Base-by-base conservation (phyloP, 2,797 vertebrate species). In the Enteromius radiatus region DNA sequence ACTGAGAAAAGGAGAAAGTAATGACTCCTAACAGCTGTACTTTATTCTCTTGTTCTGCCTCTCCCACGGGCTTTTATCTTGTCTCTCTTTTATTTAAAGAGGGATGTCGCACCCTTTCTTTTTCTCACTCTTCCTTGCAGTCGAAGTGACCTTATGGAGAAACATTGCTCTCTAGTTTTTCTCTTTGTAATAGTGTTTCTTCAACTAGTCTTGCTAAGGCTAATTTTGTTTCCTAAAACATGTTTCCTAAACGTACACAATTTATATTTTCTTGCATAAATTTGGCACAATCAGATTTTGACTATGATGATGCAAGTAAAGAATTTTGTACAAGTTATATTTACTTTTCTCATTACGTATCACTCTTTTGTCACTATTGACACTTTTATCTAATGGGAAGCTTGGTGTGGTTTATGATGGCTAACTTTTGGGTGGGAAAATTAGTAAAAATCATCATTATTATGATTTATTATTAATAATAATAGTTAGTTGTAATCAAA, bases 1-100 rank as follows among this genome's bases (percentile, higher is more conserved):
- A 71, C 81, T 52, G 61, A 79, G 69, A 83, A 84, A 82, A 78
- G 68, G 82, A 86, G 69, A 82, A 74, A 85, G 74, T 87, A 87
- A 87, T 87, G 80, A 81, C 81, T 69, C 67, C 59, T 84, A 86
- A 84, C 86, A 80, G 82, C 79, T 4, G 6, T 78, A 65, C 61
- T 73, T 78, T 33, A 21, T 78, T 76, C 79, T 80, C 21, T 36
- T 64, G 28, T 71, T 54, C 83, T 68, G 33, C 36, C 31, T 43
- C 38, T 56, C 49, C 36, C 64, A 19, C 31, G 33, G 49, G 49
- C 54, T 79, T 84, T 81, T 73, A 78, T 78, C 77, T 75, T 7
- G 14, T 65, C 74, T 78, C 76, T 28, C 41, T 76, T 71, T 76
- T 80, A 75, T 80, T 67, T 84, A 15, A 80, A 84, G 54, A 80